Base-by-base conservation (phyloP, 1,140 invertebrate genomes). In the Batillaria attramentaria region DNA sequence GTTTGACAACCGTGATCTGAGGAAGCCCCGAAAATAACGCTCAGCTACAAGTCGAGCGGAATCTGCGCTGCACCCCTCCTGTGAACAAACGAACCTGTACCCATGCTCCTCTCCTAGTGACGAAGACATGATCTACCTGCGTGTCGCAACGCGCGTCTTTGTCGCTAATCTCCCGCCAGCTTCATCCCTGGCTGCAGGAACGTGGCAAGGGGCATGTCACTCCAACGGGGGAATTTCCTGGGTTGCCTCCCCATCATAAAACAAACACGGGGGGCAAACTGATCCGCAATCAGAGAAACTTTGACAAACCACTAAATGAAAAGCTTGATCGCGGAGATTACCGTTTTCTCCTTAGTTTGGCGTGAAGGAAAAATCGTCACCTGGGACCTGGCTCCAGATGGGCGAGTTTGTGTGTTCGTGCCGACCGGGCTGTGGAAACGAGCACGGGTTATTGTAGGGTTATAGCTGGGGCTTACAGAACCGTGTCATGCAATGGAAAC, bases 241-340 rank as follows among this genome's bases (percentile, higher is more conserved):
- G 5, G 6, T 60, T 4, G 57, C 57, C 57, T 60, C 57, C 57
- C 57, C 57, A 60, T 60, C 57, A 60, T 60, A 60, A 60, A 60
- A n/a, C 57, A 60, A 60, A 60, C 57, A 24, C n/a, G 57, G 6
- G 20, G 31, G 57, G 20, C 24, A 60, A 6, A 60, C 6, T 60
- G 57, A 8, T 60, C 57, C 57, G 8, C 24, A 28, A 6, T 8
- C 6, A 28, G 24, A n/a, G n/a, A n/a, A n/a, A n/a, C n/a, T n/a
- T n/a, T n/a, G 6, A 20, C 57, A 60, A 60, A 60, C 57, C 24
- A n/a, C 57, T 4, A 60, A 6, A n/a, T 13, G 57, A 60, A 60
- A n/a, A 20, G 20, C 57, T 60, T 60, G 57, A 60, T 60, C 8
- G 57, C 57, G 24, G 31, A 60, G 31, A 60, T n/a, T 60, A 60